Evolutionary conservation across 1,140 invertebrate genomes (phyloP).

Genomic region (Rhynchophorus ferrugineus): DNA sequence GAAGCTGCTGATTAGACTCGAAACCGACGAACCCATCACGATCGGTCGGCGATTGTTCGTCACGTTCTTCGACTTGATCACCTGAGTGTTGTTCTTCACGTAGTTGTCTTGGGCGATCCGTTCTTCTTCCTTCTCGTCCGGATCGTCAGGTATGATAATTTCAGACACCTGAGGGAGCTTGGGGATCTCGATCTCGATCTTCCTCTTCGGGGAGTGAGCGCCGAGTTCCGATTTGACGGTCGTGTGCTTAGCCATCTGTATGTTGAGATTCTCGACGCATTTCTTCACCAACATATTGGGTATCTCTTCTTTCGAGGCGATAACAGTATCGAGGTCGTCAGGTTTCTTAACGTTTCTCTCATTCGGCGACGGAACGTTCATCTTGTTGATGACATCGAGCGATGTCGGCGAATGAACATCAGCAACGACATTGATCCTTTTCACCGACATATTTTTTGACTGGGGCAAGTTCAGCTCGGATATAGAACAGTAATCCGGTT

Average conservation of each 20-base stretch:
- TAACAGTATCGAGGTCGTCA: not conserved
- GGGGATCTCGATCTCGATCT: conserved; percentile 50
- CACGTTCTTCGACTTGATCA: conserved; percentile 29
- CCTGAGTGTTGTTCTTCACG: conserved; percentile 38
- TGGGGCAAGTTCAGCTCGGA: conserved; percentile 56
- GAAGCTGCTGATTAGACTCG: conserved; percentile 51
- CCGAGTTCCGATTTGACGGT: conserved; percentile 19
- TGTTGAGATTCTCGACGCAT: conserved; percentile 34
- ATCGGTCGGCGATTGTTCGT: conserved; percentile 29
- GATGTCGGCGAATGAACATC: conserved; percentile 33
- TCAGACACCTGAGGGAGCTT: conserved; percentile 54
- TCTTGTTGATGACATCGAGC: conserved; percentile 23
- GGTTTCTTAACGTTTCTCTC: conserved; percentile 3
- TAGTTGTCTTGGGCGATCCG: conserved; percentile 39
- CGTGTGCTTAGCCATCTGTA: conserved; percentile 35
- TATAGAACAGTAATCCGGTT: conserved; percentile 58
- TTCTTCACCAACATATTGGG: conserved; percentile 31
- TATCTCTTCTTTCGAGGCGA: conserved; percentile 5
- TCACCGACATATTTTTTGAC: conserved; percentile 28
- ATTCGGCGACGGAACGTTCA: conserved; percentile 12
- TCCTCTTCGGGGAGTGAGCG: conserved; percentile 32
- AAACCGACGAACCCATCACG: conserved; percentile 50
- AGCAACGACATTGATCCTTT: conserved; percentile 35
- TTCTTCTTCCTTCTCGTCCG: conserved; percentile 39
- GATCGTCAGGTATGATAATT: conserved; percentile 53